Evolutionary conservation across 2,113 vertebrate species (phyloP).

Genomic region (Charadrius vociferus): DNA sequence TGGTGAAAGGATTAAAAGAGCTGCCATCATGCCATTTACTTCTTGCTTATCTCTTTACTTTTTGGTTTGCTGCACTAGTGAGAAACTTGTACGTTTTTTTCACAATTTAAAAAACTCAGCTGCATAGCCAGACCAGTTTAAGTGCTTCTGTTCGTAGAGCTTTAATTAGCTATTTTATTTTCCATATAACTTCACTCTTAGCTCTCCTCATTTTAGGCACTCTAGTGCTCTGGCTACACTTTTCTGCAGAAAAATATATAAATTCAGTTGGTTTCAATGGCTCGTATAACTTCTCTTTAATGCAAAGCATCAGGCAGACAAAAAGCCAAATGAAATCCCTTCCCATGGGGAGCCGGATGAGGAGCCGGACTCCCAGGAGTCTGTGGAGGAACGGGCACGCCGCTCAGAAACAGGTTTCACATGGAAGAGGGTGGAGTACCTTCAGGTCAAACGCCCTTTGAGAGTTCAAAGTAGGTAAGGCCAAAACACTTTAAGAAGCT

Average conservation of each 20-base stretch:
- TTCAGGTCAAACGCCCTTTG: background rate
- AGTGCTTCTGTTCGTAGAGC: background rate
- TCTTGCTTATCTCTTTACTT: background rate
- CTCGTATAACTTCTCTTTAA: background rate
- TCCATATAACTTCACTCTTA: background rate
- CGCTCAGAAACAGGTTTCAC: background rate
- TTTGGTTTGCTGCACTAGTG: background rate
- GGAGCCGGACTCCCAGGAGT: too few relatives aligned
- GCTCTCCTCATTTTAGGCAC: background rate
- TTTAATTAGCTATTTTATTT: background rate
- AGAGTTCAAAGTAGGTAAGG: background rate
- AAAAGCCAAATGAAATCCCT: background rate
- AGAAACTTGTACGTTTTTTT: background rate
- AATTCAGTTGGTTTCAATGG: background rate
- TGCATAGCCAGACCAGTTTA: background rate
- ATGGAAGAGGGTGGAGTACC: background rate
- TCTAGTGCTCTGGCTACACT: background rate
- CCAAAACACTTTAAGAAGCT: background rate
- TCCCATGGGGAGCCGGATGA: background rate
- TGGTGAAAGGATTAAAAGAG: background rate
- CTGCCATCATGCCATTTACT: background rate
- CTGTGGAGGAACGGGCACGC: background rate
- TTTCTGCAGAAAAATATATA: background rate
- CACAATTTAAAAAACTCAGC: background rate
- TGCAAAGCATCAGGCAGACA: background rate